These are phyloP conservation scores for Colistium nudipinnis DNA, from an alignment of 2,113 vertebrate genomes.

Conservation along the genomic window DNA sequence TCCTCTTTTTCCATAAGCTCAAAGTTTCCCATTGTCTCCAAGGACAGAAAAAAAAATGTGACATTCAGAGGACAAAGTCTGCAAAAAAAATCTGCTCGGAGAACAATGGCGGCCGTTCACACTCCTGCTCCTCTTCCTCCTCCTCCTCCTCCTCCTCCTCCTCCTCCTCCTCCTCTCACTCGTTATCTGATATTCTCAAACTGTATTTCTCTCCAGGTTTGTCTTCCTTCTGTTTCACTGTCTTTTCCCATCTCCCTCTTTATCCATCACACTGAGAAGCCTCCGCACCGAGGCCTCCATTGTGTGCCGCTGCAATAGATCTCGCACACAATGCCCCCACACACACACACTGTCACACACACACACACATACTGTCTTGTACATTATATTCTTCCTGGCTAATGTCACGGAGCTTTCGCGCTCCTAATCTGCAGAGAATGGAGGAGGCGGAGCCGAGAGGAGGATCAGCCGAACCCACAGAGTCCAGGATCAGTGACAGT, in stretches of 20 bases:
- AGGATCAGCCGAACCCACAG: conserved; percentile 18
- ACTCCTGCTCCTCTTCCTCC: too few species aligned
- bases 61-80: background rate
- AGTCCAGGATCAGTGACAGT: background rate
- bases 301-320: conserved; percentile 8
- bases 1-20: too few species aligned
- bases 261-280: conserved; percentile 26
- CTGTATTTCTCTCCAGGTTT: conserved; percentile 4
- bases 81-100: background rate
- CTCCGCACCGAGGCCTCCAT: conserved; percentile 17
- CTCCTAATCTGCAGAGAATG: conserved; percentile 38
- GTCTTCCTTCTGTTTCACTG: conserved; percentile 2
- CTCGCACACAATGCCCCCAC: conserved; percentile 15
- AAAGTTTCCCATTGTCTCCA: background rate
- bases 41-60: background rate
- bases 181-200: conserved; percentile 21
- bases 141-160: too few species aligned
- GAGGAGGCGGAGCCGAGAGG: conserved; percentile 30
- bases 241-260: conserved; percentile 26
- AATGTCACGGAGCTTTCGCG: conserved; percentile 40
- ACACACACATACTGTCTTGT: conserved; percentile 23
- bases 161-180: background rate
- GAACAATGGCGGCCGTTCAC: background rate
- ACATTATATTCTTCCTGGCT: conserved; percentile 39
- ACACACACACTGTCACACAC: conserved; percentile 10